A percentile compares a stretch with the other conserved stretches of the same genome.
Conservation (phyloP, 2,113 vertebrate genomes). For the Jaculus jaculus region DNA sequence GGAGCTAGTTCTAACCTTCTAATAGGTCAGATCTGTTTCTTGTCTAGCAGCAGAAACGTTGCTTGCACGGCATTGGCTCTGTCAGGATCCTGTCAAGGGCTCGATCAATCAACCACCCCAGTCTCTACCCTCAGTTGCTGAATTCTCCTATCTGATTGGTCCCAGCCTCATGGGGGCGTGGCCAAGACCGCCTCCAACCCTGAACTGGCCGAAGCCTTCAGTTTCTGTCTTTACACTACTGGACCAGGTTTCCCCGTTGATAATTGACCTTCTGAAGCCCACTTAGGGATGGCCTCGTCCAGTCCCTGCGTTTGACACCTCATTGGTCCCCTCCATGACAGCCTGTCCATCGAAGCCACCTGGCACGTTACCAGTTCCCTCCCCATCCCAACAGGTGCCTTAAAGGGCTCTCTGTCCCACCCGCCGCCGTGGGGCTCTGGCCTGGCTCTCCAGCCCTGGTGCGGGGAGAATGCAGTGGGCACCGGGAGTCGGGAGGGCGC, state of each 20-base stretch:
- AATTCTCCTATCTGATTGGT: background rate
- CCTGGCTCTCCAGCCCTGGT: conserved; percentile 67
- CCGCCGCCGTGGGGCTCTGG: conserved; percentile 50
- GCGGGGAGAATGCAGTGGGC: conserved; percentile 35
- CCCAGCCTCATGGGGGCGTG: background rate
- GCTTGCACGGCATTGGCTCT: background rate
- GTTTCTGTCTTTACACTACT: conserved; percentile 51
- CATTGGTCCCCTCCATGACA: conserved; percentile 10
- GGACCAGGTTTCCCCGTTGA: background rate
- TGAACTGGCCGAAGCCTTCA: background rate
- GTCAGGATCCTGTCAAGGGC: background rate
- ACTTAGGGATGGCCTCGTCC: conserved; percentile 2
- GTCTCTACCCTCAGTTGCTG: background rate
- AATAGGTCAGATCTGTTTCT: background rate
- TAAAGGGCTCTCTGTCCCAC: conserved; percentile 68
- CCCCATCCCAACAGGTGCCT: conserved; percentile 74
- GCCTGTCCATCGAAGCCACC: conserved; percentile 52
- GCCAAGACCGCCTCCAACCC: background rate
- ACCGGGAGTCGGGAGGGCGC: conserved; percentile 25
- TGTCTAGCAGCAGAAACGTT: background rate
- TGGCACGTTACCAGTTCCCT: conserved; percentile 59
- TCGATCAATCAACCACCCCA: background rate
- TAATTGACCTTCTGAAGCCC: background rate
- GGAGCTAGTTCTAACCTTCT: background rate
- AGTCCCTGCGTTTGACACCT: background rate